A percentile compares a stretch with the other conserved stretches of the same genome.
Evolutionary conservation across 2,797 vertebrate genomes (phyloP).

Genomic region (Melanogrammus aeglefinus): DNA sequence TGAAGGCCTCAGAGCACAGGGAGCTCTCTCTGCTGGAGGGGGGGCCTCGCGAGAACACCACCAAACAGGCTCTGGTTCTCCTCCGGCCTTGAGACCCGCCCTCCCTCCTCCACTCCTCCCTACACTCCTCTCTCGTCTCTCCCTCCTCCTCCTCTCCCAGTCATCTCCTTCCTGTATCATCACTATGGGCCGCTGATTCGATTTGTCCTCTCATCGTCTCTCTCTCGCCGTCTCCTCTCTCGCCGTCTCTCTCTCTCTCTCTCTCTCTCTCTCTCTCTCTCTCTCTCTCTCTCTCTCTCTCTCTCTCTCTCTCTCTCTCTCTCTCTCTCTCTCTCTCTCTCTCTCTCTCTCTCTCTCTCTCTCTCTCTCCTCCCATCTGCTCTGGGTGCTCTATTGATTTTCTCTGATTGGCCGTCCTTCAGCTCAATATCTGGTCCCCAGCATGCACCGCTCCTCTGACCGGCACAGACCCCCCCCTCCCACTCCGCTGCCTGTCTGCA

Average conservation of each 20-base stretch:
- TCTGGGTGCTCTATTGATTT: constrained; percentile 69
- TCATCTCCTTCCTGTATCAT: neutral
- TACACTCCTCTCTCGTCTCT: neutral
- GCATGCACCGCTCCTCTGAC: constrained; percentile 15
- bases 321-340: constrained; percentile 29
- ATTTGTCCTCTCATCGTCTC: neutral
- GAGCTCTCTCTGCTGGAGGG: neutral
- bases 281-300: constrained; percentile 23
- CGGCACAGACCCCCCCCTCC: constrained; percentile 1
- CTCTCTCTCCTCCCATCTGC: constrained; percentile 40
- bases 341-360: constrained; percentile 24
- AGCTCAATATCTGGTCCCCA: constrained; percentile 52
- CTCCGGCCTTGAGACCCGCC: constrained; percentile 27
- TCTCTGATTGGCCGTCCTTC: constrained; percentile 43
- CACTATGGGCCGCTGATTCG: neutral
- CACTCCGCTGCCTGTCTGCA: neutral
- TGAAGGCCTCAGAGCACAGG: constrained; percentile 19
- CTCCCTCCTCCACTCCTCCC: neutral
- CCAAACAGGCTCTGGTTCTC: constrained; percentile 43
- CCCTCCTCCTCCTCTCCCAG: neutral
- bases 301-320: constrained; percentile 22
- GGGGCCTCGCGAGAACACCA: constrained; percentile 22
- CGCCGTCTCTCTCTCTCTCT: constrained; percentile 25
- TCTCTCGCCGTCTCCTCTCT: constrained; percentile 14
- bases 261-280: constrained; percentile 28